Evolutionary conservation across 37 sponge, comb jelly and placozoan genomes (phyloP).

Genomic region (Diacarnus erythraeanus): DNA sequence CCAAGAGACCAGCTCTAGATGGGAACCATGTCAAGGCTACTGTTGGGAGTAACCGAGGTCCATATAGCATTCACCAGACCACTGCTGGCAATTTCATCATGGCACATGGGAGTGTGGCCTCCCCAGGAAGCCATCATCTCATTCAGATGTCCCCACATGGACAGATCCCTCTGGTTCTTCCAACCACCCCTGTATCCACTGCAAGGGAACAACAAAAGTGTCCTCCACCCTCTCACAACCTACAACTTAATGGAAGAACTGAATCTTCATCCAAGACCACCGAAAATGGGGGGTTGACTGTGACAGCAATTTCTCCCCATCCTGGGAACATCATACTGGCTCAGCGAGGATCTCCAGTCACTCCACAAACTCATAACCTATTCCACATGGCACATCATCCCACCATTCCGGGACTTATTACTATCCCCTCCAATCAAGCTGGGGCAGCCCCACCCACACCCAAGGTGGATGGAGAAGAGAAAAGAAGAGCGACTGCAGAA

Average conservation of each 20-base stretch:
- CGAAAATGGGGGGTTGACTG: background rate
- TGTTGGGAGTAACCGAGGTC: background rate
- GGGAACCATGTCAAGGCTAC: background rate
- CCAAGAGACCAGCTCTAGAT: slow-evolving; percentile 17
- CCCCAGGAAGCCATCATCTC: slow-evolving; percentile 11
- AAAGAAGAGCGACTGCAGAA: background rate
- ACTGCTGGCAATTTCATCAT: slow-evolving; percentile 14
- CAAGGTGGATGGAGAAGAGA: background rate
- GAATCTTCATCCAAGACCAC: background rate
- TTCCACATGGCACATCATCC: slow-evolving; percentile 19
- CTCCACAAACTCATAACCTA: background rate
- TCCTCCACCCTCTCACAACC: background rate
- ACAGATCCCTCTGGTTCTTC: slow-evolving; percentile 34
- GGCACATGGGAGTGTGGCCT: slow-evolving; percentile 15
- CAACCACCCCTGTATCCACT: slow-evolving; percentile 9
- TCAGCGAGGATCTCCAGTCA: background rate
- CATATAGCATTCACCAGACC: background rate
- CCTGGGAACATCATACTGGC: background rate
- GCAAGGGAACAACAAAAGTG: background rate
- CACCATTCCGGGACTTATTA: slow-evolving; percentile 3
- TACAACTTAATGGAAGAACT: background rate
- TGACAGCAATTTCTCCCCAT: background rate
- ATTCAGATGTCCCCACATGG: slow-evolving; percentile 31
- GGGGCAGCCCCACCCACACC: background rate
- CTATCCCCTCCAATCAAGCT: slow-evolving; percentile 8